These are phyloP conservation scores for Phalanger gymnotis DNA, from an alignment of 2,797 vertebrate species.

Conservation along the genomic window DNA sequence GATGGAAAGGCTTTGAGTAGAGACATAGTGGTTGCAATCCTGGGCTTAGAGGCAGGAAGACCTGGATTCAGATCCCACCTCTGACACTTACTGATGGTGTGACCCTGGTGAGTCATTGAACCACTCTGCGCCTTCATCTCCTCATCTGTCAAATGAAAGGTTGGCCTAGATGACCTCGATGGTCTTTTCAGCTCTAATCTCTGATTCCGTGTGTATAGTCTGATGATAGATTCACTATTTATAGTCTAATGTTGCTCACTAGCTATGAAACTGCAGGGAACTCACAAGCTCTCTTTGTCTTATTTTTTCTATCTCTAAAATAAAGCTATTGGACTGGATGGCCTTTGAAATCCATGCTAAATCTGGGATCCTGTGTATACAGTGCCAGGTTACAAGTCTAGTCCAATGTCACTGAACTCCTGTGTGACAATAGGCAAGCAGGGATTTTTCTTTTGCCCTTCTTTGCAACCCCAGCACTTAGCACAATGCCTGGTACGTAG, in stretches of 20 bases:
- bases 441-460: neutral
- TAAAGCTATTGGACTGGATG: neutral
- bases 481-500: neutral
- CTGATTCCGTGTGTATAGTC: neutral
- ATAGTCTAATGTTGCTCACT: neutral
- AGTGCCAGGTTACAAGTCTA: neutral
- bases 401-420: neutral
- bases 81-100: neutral
- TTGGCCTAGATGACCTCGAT: neutral
- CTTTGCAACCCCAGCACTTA: neutral
- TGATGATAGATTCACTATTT: neutral
- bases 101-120: neutral
- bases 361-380: neutral
- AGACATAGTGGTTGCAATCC: neutral
- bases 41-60: neutral
- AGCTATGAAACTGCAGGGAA: neutral
- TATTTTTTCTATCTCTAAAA: neutral
- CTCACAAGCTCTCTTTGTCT: neutral
- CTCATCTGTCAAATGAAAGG: neutral
- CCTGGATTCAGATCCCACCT: neutral
- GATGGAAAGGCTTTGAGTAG: neutral
- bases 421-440: neutral
- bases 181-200: neutral
- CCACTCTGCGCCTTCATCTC: neutral
- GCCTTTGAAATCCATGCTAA: neutral